Conservation (phyloP, 2,113 vertebrate genomes). For the Alosa alosa region DNA sequence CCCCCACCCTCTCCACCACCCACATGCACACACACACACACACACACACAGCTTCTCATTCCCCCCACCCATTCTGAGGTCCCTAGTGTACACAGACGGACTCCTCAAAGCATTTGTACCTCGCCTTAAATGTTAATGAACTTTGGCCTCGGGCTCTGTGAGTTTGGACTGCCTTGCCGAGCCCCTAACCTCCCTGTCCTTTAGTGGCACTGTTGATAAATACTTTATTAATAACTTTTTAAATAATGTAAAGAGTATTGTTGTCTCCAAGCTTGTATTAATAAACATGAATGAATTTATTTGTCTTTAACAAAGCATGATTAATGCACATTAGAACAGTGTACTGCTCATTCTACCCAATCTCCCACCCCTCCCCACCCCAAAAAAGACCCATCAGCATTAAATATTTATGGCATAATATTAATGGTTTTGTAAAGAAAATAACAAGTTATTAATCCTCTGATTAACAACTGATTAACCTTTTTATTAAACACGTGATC, state of each 20-base stretch:
- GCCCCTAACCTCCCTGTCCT: constrained; percentile 45
- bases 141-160: constrained; percentile 48
- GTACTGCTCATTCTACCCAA: constrained; percentile 69
- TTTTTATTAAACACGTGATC: constrained; percentile 80
- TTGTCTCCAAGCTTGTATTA: constrained; percentile 80
- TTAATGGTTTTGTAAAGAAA: constrained; percentile 81
- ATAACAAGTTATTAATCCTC: constrained; percentile 81
- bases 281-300: constrained; percentile 83
- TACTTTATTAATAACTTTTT: constrained; percentile 74
- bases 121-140: constrained; percentile 48
- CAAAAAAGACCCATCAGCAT: constrained; percentile 68
- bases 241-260: constrained; percentile 79
- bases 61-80: not conserved
- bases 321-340: constrained; percentile 76
- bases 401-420: constrained; percentile 81
- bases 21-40: not conserved
- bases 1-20: constrained; percentile 40
- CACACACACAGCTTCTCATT: not conserved
- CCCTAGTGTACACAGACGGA: not conserved
- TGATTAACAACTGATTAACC: constrained; percentile 83
- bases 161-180: constrained; percentile 40
- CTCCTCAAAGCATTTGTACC: constrained; percentile 22
- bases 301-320: constrained; percentile 79
- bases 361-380: constrained; percentile 44
- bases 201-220: constrained; percentile 64